These are phyloP conservation scores for Brienomyrus brachyistius DNA, from an alignment of 2,113 vertebrate genomes.

Conservation along the genomic window DNA sequence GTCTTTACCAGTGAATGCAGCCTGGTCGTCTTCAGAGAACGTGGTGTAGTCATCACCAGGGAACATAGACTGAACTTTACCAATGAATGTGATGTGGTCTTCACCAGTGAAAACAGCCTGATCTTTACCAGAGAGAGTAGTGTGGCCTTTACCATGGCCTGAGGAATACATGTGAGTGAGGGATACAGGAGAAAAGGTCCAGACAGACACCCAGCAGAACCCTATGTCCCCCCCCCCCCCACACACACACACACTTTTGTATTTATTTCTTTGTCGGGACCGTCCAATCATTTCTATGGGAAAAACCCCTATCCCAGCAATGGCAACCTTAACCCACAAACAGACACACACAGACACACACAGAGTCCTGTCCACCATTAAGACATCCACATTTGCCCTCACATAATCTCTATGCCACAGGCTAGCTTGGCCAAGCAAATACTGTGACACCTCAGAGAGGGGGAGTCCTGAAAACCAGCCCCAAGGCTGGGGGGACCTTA, in stretches of 20 bases:
- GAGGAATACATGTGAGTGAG: background rate
- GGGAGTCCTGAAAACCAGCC: constrained; percentile 29
- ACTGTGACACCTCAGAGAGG: constrained; percentile 46
- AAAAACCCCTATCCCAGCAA: background rate
- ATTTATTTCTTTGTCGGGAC: background rate
- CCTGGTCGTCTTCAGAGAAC: no score
- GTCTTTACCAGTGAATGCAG: background rate
- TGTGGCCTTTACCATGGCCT: background rate
- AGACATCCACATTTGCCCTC: background rate
- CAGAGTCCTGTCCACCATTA: background rate
- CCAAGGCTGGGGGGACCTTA: constrained; percentile 35
- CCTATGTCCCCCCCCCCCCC: background rate
- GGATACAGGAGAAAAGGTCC: background rate
- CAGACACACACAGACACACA: background rate
- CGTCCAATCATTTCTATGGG: background rate
- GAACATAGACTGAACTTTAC: background rate
- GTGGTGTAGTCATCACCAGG: background rate
- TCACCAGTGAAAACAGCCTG: background rate
- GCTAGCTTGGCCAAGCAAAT: background rate
- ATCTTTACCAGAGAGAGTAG: background rate
- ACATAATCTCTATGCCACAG: background rate
- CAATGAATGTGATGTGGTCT: background rate
- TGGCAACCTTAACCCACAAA: background rate
- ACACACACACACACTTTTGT: no score
- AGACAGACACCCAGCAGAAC: background rate